These are phyloP conservation scores for Pseudochirops cupreus DNA, from an alignment of 2,797 vertebrate species.

Conservation along the genomic window DNA sequence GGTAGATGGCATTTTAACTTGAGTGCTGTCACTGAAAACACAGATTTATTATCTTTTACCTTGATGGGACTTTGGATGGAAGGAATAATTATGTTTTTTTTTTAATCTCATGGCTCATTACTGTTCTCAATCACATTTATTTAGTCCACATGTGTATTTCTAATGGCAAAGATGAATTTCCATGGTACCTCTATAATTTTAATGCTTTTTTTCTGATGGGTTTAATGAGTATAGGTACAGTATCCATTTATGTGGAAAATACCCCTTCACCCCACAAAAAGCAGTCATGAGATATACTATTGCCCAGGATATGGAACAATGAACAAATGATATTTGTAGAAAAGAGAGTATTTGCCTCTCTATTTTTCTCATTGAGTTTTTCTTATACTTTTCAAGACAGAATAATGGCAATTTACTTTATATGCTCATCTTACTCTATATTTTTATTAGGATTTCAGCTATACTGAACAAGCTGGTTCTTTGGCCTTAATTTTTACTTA, in stretches of 20 bases:
- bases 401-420: slow-evolving; percentile 12
- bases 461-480: slow-evolving; percentile 40
- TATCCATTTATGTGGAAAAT: slow-evolving; percentile 48
- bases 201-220: slow-evolving; percentile 13
- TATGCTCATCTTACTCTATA: background rate
- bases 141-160: slow-evolving; percentile 58
- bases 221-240: slow-evolving; percentile 11
- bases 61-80: background rate
- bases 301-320: background rate
- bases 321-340: slow-evolving; percentile 25
- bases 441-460: slow-evolving; percentile 39
- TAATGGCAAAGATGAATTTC: slow-evolving; percentile 55
- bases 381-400: slow-evolving; percentile 9
- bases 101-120: background rate
- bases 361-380: slow-evolving; percentile 20
- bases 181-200: slow-evolving; percentile 41
- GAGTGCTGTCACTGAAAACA: slow-evolving; percentile 65
- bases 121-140: slow-evolving; percentile 42
- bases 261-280: slow-evolving; percentile 27
- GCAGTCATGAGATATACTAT: background rate
- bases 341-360: background rate
- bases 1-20: slow-evolving; percentile 67
- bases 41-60: slow-evolving; percentile 49
- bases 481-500: slow-evolving; percentile 16
- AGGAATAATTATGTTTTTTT: slow-evolving; percentile 4